A percentile compares a stretch with the other conserved stretches of the same genome.
phyloP scores from a whole-genome alignment of 2,888 invertebrate species.

The Andrena fulva region DNA sequence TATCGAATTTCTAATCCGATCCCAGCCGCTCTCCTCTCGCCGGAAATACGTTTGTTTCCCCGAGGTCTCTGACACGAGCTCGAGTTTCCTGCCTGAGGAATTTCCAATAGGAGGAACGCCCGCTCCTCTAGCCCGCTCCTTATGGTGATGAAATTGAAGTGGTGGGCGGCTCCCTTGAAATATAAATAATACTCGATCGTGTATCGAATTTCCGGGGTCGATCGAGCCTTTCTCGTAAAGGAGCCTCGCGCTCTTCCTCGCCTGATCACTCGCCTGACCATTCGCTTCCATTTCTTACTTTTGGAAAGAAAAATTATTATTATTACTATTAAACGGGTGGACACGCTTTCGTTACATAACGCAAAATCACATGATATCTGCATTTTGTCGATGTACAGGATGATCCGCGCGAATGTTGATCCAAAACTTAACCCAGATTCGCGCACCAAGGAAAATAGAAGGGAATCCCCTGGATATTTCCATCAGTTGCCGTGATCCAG shows the following conservation, averaged over 20 bases:
- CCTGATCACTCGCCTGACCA: not conserved
- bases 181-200: conserved; percentile 41
- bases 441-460: not conserved
- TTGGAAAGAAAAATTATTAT: not conserved
- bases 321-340: too few relatives aligned
- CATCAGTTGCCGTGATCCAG: not conserved
- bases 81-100: conserved; percentile 24
- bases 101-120: conserved; percentile 31
- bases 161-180: conserved; percentile 23
- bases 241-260: not conserved
- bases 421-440: conserved; percentile 9
- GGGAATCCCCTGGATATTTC: conserved; percentile 2
- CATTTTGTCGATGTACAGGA: too few relatives aligned
- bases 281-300: not conserved
- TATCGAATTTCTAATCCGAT: conserved; percentile 54
- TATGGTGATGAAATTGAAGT: conserved; percentile 38
- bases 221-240: conserved; percentile 7
- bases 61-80: conserved; percentile 11
- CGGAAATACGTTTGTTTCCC: conserved; percentile 15
- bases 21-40: not conserved
- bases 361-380: too few relatives aligned
- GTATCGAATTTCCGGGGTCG: conserved; percentile 27
- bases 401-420: not conserved
- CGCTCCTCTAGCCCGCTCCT: conserved; percentile 14
- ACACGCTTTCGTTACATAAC: too few relatives aligned